These are phyloP conservation scores for Hylaeus anthracinus DNA, from an alignment of 1,140 invertebrate genomes.

Conservation along the genomic window DNA sequence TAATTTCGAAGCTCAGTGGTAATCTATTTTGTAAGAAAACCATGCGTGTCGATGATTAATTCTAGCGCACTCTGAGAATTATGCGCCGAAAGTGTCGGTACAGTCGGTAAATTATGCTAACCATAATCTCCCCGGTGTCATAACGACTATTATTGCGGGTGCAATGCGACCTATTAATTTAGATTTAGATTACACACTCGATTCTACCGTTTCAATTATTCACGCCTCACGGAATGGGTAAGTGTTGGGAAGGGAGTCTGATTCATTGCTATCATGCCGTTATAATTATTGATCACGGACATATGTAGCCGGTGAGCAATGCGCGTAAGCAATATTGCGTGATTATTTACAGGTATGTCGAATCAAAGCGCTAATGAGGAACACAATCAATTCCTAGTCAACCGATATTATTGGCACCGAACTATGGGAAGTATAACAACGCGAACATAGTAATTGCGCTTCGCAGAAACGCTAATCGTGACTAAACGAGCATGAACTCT, in stretches of 20 bases:
- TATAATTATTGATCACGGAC: conserved; percentile 62
- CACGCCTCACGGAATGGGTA: conserved; percentile 42
- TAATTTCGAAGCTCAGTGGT: too few relatives aligned
- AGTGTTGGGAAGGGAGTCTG: conserved; percentile 47
- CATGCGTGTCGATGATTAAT: too few relatives aligned
- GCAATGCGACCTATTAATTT: conserved; percentile 70
- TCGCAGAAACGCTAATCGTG: neutral
- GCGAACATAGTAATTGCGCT: neutral
- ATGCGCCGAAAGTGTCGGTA: conserved; percentile 15
- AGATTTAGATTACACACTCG: conserved; percentile 68
- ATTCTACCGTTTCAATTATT: conserved; percentile 68
- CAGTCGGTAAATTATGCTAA: conserved; percentile 50
- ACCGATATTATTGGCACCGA: neutral
- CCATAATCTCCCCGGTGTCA: conserved; percentile 51
- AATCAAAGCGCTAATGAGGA: conserved; percentile 15
- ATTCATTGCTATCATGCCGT: conserved; percentile 64
- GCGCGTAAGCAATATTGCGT: neutral
- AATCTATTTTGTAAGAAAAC: too few relatives aligned
- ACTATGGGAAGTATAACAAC: neutral
- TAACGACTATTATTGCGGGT: conserved; percentile 59
- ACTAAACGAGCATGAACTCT: too few relatives aligned
- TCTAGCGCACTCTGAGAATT: neutral
- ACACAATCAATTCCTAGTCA: conserved; percentile 24
- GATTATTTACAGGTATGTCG: conserved; percentile 34
- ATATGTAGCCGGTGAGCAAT: conserved; percentile 1